phyloP scores from a whole-genome alignment of 2,888 invertebrate species.

The Nomada flava region DNA sequence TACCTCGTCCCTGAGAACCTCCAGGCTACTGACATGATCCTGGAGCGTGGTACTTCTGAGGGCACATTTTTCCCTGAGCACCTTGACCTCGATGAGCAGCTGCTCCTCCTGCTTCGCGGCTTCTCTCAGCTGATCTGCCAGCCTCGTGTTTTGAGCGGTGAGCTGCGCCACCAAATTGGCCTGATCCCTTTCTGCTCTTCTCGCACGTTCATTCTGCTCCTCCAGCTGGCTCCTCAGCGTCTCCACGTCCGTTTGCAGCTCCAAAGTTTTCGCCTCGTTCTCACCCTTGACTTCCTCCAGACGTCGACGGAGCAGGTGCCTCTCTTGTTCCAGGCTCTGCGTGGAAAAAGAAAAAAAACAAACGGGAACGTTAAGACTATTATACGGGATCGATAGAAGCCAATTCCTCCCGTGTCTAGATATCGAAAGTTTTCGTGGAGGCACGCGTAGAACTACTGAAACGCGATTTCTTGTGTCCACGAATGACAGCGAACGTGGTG shows the following conservation, averaged over 20 bases:
- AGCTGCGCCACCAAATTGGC: conserved; percentile 92
- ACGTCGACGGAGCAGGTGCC: conserved; percentile 93
- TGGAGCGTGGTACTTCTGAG: conserved; percentile 92
- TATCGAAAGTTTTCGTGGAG: neutral
- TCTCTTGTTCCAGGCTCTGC: conserved; percentile 96
- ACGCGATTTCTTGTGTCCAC: neutral
- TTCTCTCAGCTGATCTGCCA: conserved; percentile 94
- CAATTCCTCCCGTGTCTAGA: conserved; percentile 29
- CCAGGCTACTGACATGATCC: conserved; percentile 95
- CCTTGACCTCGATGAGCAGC: conserved; percentile 91
- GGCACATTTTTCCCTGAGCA: conserved; percentile 93
- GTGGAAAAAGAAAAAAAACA: conserved; percentile 12
- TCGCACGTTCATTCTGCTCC: conserved; percentile 83
- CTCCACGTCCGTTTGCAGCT: conserved; percentile 94
- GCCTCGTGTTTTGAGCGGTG: conserved; percentile 94
- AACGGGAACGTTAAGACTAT: conserved; percentile 39
- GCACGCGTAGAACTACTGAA: conserved; percentile 15
- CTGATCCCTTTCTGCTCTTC: conserved; percentile 91
- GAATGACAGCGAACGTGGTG: neutral
- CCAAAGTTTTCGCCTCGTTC: conserved; percentile 93
- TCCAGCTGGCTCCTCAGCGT: conserved; percentile 92
- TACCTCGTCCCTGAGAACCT: conserved; percentile 94
- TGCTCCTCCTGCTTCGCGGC: conserved; percentile 92
- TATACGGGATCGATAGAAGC: conserved; percentile 47
- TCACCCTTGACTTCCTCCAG: conserved; percentile 94